A percentile compares a stretch with the other conserved stretches of the same genome.
Conservation (phyloP, 37 sponge, comb jelly and placozoan genomes). For the Theonella swinhoei region DNA sequence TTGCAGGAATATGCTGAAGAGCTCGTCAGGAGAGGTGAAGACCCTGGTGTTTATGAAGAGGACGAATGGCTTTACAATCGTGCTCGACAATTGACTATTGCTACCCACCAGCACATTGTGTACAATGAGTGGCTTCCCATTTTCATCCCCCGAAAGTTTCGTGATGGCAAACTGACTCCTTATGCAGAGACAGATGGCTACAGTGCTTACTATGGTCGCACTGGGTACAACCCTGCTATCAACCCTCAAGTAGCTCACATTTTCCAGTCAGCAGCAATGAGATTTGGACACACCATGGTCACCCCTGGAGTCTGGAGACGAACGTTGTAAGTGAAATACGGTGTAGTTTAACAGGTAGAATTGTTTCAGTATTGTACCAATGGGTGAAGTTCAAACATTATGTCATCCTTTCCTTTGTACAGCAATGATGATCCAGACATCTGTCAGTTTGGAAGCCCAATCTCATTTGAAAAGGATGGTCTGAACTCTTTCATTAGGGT, state of each 20-base stretch:
- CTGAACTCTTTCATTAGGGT: neutral
- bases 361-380: too few relatives aligned
- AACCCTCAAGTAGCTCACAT: slow-evolving; percentile 89
- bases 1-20: neutral
- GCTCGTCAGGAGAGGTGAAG: neutral
- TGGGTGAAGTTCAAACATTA: neutral
- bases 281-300: slow-evolving; percentile 94
- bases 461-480: neutral
- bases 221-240: slow-evolving; percentile 84
- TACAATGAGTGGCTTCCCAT: slow-evolving; percentile 88
- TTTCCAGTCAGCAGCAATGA: slow-evolving; percentile 96
- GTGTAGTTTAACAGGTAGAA: too few relatives aligned
- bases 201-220: slow-evolving; percentile 53
- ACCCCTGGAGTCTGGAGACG: slow-evolving; percentile 92
- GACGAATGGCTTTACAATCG: slow-evolving; percentile 94
- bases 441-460: neutral
- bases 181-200: slow-evolving; percentile 57
- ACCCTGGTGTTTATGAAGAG: slow-evolving; percentile 20
- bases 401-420: too few relatives aligned
- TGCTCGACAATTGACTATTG: slow-evolving; percentile 92
- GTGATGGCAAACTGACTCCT: neutral
- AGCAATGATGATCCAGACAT: neutral
- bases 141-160: slow-evolving; percentile 74
- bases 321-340: slow-evolving; percentile 16
- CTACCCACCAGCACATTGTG: slow-evolving; percentile 90